These are phyloP conservation scores for Enteromius radiatus DNA, from an alignment of 2,797 vertebrate genomes.

Conservation along the genomic window DNA sequence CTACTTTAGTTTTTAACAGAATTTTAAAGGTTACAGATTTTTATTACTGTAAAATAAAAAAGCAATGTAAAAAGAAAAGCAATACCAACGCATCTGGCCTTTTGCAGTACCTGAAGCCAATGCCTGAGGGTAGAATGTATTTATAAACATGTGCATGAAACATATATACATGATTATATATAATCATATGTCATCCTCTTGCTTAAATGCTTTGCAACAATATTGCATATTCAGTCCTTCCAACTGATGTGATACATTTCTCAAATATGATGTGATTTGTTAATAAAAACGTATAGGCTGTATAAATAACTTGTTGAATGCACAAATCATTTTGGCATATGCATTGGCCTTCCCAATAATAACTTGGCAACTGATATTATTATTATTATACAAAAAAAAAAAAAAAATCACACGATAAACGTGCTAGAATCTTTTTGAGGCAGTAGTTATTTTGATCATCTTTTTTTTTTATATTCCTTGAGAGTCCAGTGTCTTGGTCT, in stretches of 20 bases:
- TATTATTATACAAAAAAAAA: not conserved
- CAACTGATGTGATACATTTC: not conserved
- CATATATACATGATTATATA: slow-evolving; percentile 9
- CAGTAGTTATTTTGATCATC: not conserved
- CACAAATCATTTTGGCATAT: not conserved
- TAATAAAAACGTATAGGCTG: not conserved
- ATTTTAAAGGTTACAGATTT: not conserved
- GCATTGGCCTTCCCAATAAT: not conserved
- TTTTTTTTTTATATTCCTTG: not conserved
- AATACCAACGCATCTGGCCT: not conserved
- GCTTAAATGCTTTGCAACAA: not conserved
- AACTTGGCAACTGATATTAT: not conserved
- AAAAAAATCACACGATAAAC: too few relatives aligned
- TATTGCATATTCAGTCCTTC: not conserved
- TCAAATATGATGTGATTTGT: not conserved
- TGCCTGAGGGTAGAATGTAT: not conserved
- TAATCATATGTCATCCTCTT: not conserved
- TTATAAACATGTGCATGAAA: not conserved
- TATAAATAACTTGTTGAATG: not conserved
- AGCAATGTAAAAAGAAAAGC: not conserved
- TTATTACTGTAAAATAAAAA: not conserved
- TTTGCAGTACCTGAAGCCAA: not conserved
- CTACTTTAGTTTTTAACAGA: not conserved
- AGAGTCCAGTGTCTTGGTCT: not conserved
- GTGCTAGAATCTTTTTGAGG: not conserved